Percentiles rank a stretch among this genome's conserved stretches.
phyloP scores from a whole-genome alignment of 2,113 vertebrate species.

The Abramis brama region DNA sequence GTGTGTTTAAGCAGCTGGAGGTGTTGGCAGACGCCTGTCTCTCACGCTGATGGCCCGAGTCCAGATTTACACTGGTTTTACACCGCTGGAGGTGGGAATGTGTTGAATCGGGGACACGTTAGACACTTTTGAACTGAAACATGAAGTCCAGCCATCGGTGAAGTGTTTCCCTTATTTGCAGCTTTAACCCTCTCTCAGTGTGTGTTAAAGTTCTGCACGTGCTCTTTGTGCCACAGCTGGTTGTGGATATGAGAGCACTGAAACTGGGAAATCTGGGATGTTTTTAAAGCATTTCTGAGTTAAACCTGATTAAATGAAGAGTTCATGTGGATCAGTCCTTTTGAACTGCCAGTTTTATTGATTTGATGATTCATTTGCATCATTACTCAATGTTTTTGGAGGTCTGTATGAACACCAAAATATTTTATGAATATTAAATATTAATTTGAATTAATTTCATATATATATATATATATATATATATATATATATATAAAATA shows the following conservation, averaged over 20 bases:
- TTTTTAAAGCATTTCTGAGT: no score
- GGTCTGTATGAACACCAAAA: not conserved
- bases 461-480: no score
- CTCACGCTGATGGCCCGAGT: slow-evolving; percentile 44
- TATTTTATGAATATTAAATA: not conserved
- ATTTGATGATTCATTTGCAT: not conserved
- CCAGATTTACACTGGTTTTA: no score
- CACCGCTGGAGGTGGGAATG: not conserved
- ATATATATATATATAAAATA: no score
- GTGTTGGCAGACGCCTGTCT: not conserved
- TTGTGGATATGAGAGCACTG: not conserved
- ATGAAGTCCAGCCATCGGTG: not conserved
- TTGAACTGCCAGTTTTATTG: not conserved
- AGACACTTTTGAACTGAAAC: not conserved
- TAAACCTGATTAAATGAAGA: no score
- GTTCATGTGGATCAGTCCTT: not conserved
- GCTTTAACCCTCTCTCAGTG: not conserved
- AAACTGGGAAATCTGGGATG: no score
- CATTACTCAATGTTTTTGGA: not conserved
- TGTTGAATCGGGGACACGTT: not conserved
- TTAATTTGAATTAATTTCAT: no score
- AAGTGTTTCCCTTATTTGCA: not conserved
- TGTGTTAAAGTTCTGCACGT: not conserved
- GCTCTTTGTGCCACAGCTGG: not conserved
- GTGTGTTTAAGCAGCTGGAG: no score